Base-by-base conservation (phyloP, 2,888 invertebrate genomes). In the Leptinotarsa tumamoca region DNA sequence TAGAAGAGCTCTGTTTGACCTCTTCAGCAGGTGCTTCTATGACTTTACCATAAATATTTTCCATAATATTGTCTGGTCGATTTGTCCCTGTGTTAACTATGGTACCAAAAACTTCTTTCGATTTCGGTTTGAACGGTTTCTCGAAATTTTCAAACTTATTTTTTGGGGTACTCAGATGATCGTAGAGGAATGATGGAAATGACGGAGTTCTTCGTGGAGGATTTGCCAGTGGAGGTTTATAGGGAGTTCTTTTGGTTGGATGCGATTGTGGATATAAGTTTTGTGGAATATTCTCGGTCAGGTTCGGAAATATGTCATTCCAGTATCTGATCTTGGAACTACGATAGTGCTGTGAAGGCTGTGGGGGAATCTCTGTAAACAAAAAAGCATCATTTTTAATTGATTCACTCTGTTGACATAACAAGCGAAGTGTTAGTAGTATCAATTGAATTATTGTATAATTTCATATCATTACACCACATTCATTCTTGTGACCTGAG, bases 261-360 rank as follows among this genome's bases (percentile, higher is more conserved):
- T 82, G 80, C 21, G 74, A 74, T 18, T 76, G 18, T 58, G 78
- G 77, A 49, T 73, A 52, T 13, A 75, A 70, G 14, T 72, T 33
- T 18, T 63, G 71, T n/a, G 76, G 72, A 33, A 73, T 23, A 68
- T 80, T 92, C 67, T 81, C 75, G 83, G 93, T 90, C 81, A 94
- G 91, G 80, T 93, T 92, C 0, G 96, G 96, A 68, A 98, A 90
- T 58, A 92, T 91, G 72, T 95, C 93, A 80, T 95, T 93, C 98
- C 98, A 98, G 85, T 95, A 96, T 67, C 92, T 92, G 84, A 96
- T 93, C 84, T 94, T 94, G 79, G 93, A 92, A 7, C 93, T 90
- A 58, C 96, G 91, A 88, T 97, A 98, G 81, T 94, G 92, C 77
- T 92, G 92, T 74, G 93, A 92, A 58, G 94, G 90, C 58, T 90